Evolutionary conservation across 2,888 invertebrate species (phyloP), one percentile per base, ranked within the genome.

Genomic region (Helobdella robusta): DNA sequence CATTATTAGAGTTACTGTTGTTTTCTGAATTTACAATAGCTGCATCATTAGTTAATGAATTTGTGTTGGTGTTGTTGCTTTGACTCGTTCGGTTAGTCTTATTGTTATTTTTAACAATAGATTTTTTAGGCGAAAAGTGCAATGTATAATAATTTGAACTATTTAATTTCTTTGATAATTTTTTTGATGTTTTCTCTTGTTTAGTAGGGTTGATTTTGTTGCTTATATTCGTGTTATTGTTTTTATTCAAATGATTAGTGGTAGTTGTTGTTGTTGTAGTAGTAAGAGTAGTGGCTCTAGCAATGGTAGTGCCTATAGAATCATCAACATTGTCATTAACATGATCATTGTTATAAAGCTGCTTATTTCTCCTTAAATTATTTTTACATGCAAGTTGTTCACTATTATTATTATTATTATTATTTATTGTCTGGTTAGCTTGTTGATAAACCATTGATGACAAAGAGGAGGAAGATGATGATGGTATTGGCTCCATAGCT

Each of bases 11-110:
- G 11, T 15, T 15, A 40, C 11, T 40, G 15, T 40, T 40, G 15
- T 40, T 40, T 40, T n/a, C n/a, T 40, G 15, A 15, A 40, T 40
- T 11, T 40, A 40, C 11, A 40, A 15, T n/a, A 40, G 11, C 44
- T 15, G 11, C 11, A 40, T 40, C n/a, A n/a, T n/a, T n/a, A n/a
- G n/a, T n/a, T n/a, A 40, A n/a, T 40, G 15, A 40, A 40, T 11
- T 15, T 15, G 44, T 50, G 50, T 50, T 50, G 8, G 18, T 50
- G 73, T 18, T 74, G 70, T 44, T 77, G 71, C 68, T 78, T 78
- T 69, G 28, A 11, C 5, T 28, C 6, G 4, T 54, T 6, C 18
- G 15, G 23, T 4, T 54, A 25, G 5, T 25, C 8, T 54, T 11
- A 60, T 64, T 54, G 32, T 54, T 28, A 25, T 54, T 54, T 4